Percentiles rank a stretch among this genome's conserved stretches.
Conservation (phyloP, 1,140 invertebrate genomes). For the Achroia grisella region DNA sequence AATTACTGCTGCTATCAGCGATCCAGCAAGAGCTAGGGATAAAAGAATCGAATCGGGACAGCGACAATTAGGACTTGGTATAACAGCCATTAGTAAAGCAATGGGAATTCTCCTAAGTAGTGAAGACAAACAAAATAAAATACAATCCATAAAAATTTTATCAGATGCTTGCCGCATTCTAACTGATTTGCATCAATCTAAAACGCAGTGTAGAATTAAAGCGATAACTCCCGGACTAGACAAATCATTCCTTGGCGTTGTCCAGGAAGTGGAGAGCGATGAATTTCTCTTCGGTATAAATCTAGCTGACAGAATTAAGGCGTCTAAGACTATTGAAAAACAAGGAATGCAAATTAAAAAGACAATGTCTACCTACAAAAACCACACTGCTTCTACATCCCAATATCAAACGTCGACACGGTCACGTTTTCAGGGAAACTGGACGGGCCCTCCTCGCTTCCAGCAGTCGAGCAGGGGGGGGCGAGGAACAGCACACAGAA, state of each 20-base stretch:
- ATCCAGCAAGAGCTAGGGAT: background rate
- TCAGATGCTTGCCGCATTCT: background rate
- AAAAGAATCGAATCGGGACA: background rate
- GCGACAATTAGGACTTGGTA: slow-evolving; percentile 1
- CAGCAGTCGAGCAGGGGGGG: slow-evolving; percentile 18
- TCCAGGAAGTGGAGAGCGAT: background rate
- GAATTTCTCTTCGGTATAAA: slow-evolving; percentile 1
- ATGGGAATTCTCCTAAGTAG: background rate
- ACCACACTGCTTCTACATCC: background rate
- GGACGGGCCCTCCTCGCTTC: slow-evolving; percentile 15
- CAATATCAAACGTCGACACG: no score
- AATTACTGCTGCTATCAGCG: slow-evolving; percentile 3
- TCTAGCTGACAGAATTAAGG: slow-evolving; percentile 5
- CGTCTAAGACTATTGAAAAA: background rate
- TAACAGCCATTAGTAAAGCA: slow-evolving; percentile 1
- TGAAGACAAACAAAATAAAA: background rate
- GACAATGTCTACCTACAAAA: background rate
- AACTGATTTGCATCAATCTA: background rate
- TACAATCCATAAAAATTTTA: background rate
- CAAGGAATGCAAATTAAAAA: slow-evolving; percentile 14
- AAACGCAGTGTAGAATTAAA: background rate
- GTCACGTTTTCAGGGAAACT: slow-evolving; percentile 24
- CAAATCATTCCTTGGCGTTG: background rate
- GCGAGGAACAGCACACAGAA: no score
- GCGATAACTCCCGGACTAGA: background rate